Conservation (phyloP, 2,888 invertebrate genomes). For the Drosophila sordidula region DNA sequence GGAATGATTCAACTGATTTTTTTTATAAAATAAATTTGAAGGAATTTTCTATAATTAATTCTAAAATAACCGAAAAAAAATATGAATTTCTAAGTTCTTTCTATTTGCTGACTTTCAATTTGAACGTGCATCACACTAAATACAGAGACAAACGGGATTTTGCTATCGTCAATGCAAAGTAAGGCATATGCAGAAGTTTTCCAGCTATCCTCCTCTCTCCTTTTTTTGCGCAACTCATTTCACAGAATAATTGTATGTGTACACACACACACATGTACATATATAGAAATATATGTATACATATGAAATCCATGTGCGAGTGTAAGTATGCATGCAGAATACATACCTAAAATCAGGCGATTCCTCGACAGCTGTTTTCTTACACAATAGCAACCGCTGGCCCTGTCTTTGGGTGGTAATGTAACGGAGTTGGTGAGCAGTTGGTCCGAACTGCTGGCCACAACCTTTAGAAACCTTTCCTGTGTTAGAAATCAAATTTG, state of each 20-base stretch:
- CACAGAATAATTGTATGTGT: background rate
- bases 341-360: conserved; percentile 84
- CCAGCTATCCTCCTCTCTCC: conserved; percentile 3
- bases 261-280: background rate
- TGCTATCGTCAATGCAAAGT: background rate
- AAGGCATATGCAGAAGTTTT: background rate
- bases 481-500: conserved; percentile 3
- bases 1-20: background rate
- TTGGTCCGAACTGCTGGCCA: conserved; percentile 61
- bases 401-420: conserved; percentile 5
- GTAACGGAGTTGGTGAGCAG: conserved; percentile 43
- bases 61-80: too few relatives aligned
- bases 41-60: too few relatives aligned
- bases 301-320: conserved; percentile 12
- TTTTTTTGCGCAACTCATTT: conserved; percentile 7
- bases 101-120: background rate
- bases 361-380: conserved; percentile 71
- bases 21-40: too few relatives aligned
- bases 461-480: conserved; percentile 23
- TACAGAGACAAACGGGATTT: background rate
- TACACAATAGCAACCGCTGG: conserved; percentile 38
- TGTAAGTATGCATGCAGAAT: conserved; percentile 38
- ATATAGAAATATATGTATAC: background rate
- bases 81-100: conserved; percentile 5
- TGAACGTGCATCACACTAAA: background rate